These are phyloP conservation scores for Formica aserva DNA, from an alignment of 2,888 invertebrate species.

Conservation along the genomic window DNA sequence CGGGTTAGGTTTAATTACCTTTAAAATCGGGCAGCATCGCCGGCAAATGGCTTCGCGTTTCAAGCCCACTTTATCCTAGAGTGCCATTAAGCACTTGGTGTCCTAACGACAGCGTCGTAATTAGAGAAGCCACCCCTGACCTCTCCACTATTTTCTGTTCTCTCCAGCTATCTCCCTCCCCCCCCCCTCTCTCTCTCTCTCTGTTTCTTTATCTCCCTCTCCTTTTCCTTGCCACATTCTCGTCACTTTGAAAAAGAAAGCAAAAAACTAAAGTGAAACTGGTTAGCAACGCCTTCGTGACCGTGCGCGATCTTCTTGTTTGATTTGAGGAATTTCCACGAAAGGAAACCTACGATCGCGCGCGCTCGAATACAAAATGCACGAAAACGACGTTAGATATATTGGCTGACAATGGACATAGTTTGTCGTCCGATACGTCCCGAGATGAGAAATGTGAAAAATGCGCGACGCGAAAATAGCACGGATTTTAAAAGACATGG, in stretches of 20 bases:
- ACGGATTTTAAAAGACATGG: not conserved
- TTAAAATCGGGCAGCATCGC: conserved; percentile 71
- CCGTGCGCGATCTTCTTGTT: not conserved
- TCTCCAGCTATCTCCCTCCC: not conserved
- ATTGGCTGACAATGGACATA: conserved; percentile 42
- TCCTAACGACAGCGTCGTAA: conserved; percentile 71
- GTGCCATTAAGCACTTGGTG: conserved; percentile 75
- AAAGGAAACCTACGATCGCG: conserved; percentile 31
- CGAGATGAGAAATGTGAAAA: not conserved
- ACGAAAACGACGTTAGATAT: conserved; percentile 6
- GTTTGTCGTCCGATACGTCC: conserved; percentile 24
- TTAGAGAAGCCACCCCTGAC: conserved; percentile 68
- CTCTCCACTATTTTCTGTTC: conserved; percentile 18
- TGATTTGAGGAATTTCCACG: conserved; percentile 22
- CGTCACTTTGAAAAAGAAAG: not conserved
- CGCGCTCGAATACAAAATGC: conserved; percentile 8
- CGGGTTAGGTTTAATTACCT: conserved; percentile 70
- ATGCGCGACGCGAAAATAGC: conserved; percentile 13
- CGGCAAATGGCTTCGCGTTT: conserved; percentile 69
- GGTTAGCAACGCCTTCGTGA: not conserved
- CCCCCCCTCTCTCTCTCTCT: not conserved
- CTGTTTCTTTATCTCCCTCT: not conserved
- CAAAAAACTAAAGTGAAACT: conserved; percentile 15
- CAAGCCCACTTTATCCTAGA: conserved; percentile 72
- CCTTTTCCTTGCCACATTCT: conserved; percentile 15